Percentiles rank a stretch among this genome's conserved stretches.
Conservation (phyloP, 1,140 invertebrate species). For the Eumeta japonica region DNA sequence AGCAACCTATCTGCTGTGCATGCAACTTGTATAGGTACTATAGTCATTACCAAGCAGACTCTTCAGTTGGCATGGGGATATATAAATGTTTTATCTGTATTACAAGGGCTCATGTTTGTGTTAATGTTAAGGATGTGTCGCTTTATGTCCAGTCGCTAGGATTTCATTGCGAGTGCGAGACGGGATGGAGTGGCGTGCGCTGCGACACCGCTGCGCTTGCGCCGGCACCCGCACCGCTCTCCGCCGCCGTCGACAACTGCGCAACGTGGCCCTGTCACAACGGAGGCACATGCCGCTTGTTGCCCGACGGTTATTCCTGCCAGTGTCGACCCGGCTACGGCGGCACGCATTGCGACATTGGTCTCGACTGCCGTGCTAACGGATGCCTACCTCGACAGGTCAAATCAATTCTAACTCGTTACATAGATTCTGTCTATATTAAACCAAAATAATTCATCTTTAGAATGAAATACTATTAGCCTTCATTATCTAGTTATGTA, state of each 20-base stretch:
- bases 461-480: no score
- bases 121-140: background rate
- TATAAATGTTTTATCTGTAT: no score
- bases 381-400: constrained; percentile 51
- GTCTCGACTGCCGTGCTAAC: constrained; percentile 63
- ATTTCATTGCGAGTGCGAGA: constrained; percentile 73
- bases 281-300: constrained; percentile 70
- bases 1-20: no score
- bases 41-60: no score
- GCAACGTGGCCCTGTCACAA: constrained; percentile 77
- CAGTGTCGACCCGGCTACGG: constrained; percentile 71
- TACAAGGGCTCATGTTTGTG: no score
- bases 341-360: constrained; percentile 74
- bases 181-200: constrained; percentile 67
- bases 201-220: constrained; percentile 50
- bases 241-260: constrained; percentile 13
- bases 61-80: no score
- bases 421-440: no score
- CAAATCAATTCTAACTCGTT: background rate
- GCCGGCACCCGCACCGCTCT: constrained; percentile 53
- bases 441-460: no score
- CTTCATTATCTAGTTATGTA: no score
- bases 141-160: constrained; percentile 46
- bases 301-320: constrained; percentile 65
- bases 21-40: no score